Conservation (phyloP, 2,888 invertebrate species). For the Drosophila affinis region DNA sequence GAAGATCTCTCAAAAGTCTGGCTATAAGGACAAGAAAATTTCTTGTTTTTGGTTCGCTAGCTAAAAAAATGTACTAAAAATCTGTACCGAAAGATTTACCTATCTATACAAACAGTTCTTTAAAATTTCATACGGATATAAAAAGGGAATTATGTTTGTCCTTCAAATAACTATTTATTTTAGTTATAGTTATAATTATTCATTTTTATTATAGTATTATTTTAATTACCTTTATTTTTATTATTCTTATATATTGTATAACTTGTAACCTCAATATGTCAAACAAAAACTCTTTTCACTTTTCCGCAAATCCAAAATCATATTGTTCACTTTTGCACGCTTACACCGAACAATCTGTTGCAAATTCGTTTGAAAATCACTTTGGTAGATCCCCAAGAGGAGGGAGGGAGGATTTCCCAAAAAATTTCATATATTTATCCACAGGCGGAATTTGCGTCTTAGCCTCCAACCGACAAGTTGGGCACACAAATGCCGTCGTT, state of each 20-base stretch:
- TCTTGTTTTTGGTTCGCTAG: no score
- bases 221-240: background rate
- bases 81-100: no score
- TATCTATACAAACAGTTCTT: no score
- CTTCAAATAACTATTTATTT: no score
- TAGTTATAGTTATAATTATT: background rate
- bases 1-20: no score
- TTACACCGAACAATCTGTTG: background rate
- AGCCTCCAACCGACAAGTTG: background rate
- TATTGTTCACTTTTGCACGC: background rate
- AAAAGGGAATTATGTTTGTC: no score
- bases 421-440: background rate
- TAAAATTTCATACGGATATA: no score
- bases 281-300: background rate
- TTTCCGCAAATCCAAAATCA: background rate
- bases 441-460: slow-evolving; percentile 2
- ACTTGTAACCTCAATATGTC: background rate
- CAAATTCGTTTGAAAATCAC: background rate
- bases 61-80: no score
- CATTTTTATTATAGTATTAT: background rate
- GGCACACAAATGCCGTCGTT: slow-evolving; percentile 64
- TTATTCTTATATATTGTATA: background rate
- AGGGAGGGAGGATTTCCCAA: background rate
- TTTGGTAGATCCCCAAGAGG: background rate
- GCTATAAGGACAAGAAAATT: no score